phyloP scores from a whole-genome alignment of 2,113 vertebrate genomes.

The Notechis scutatus region DNA sequence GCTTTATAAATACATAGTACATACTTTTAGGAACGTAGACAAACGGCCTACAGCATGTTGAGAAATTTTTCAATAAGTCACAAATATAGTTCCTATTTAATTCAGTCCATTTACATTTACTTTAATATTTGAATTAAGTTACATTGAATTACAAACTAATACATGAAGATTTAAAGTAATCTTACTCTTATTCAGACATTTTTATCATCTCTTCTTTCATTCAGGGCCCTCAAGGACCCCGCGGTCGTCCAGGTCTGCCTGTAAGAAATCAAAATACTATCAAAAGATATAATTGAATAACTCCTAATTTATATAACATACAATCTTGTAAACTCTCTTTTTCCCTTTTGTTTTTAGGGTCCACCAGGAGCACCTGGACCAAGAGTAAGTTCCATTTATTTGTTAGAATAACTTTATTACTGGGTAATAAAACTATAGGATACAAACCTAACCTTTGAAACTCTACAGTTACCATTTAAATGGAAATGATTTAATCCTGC shows the following conservation, averaged over 20 bases:
- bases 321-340: neutral
- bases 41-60: slow-evolving; percentile 9
- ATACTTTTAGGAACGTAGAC: neutral
- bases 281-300: slow-evolving; percentile 1
- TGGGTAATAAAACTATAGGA: neutral
- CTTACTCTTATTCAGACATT: slow-evolving; percentile 22
- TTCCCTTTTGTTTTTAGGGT: slow-evolving; percentile 71
- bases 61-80: neutral
- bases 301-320: slow-evolving; percentile 20
- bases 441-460: neutral
- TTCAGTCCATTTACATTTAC: neutral
- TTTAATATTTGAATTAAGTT: neutral
- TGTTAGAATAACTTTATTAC: neutral
- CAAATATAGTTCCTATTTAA: neutral
- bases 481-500: neutral
- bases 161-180: neutral
- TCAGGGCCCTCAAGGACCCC: slow-evolving; percentile 88
- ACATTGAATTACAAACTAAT: neutral
- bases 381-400: slow-evolving; percentile 74
- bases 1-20: neutral
- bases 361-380: slow-evolving; percentile 84
- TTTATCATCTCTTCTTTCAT: slow-evolving; percentile 50
- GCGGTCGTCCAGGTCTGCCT: slow-evolving; percentile 83
- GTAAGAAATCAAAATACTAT: slow-evolving; percentile 71
- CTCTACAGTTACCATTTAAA: neutral